Conservation (phyloP, 2,113 vertebrate species). For the Hemiscyllium ocellatum region DNA sequence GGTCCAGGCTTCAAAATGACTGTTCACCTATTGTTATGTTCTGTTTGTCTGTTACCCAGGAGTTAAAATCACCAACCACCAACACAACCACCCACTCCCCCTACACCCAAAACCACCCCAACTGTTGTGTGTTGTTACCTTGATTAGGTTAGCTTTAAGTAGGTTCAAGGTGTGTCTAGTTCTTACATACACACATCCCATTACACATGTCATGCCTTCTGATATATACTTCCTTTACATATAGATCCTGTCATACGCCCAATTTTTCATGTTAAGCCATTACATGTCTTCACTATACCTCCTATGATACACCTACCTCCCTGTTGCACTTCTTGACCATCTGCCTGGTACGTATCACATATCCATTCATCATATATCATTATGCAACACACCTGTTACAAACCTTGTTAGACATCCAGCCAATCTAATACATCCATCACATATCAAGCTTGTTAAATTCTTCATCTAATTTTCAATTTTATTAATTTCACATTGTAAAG, state of each 20-base stretch:
- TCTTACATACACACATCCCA: not conserved
- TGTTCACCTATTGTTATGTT: too few species aligned
- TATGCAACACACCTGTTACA: not conserved
- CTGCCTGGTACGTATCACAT: not conserved
- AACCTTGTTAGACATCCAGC: too few species aligned
- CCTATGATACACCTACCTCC: not conserved
- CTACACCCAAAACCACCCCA: too few species aligned
- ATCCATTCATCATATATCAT: not conserved
- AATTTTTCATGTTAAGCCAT: too few species aligned
- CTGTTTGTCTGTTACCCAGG: too few species aligned
- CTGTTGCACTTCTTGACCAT: not conserved
- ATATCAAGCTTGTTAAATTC: not conserved
- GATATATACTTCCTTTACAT: not conserved
- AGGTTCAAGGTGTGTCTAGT: not conserved
- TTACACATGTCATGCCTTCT: not conserved
- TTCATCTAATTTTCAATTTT: too few species aligned
- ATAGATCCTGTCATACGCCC: not conserved
- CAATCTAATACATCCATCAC: not conserved
- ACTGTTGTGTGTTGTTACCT: not conserved
- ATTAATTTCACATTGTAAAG: not conserved
- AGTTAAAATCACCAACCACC: too few species aligned
- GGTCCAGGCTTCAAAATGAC: too few species aligned
- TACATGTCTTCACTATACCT: too few species aligned
- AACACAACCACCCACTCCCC: too few species aligned
- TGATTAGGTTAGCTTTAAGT: not conserved